Percentiles rank a stretch among this genome's conserved stretches.
These are phyloP conservation scores for Sarcophaga subvicina DNA, from an alignment of 2,888 invertebrate genomes.

Conservation along the genomic window DNA sequence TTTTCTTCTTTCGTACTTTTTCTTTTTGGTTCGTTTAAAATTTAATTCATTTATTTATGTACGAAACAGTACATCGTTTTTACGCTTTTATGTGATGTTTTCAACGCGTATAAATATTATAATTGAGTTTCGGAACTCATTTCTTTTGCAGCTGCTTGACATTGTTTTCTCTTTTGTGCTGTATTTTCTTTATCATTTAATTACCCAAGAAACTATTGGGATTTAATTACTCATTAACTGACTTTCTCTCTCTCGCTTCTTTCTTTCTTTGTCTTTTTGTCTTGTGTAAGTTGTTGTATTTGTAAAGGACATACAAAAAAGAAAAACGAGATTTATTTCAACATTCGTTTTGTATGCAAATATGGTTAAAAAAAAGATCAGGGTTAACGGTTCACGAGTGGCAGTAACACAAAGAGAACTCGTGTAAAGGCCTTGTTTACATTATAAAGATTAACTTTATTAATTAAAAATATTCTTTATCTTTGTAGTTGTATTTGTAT, in stretches of 20 bases:
- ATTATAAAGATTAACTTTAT: no score
- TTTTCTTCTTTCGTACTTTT: not conserved
- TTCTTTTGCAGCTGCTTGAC: not conserved
- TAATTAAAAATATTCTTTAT: no score
- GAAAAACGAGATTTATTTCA: no score
- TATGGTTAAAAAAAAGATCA: no score
- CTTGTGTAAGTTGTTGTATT: not conserved
- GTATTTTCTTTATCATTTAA: constrained; percentile 15
- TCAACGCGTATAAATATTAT: not conserved
- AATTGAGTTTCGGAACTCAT: not conserved
- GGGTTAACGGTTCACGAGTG: no score
- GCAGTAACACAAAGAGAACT: no score
- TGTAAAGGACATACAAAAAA: no score
- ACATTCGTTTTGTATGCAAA: no score
- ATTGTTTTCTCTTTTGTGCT: not conserved
- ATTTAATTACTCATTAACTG: constrained; percentile 51
- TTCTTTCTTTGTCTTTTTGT: not conserved
- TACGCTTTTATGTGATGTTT: not conserved
- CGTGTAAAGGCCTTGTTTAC: no score
- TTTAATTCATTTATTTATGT: constrained; percentile 10
- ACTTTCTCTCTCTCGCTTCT: not conserved
- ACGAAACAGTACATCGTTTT: not conserved
- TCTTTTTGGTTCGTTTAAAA: not conserved
- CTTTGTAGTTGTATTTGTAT: no score
- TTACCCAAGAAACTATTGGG: constrained; percentile 47